Base-by-base conservation (phyloP, 2,797 vertebrate genomes). In the Allobates femoralis region DNA sequence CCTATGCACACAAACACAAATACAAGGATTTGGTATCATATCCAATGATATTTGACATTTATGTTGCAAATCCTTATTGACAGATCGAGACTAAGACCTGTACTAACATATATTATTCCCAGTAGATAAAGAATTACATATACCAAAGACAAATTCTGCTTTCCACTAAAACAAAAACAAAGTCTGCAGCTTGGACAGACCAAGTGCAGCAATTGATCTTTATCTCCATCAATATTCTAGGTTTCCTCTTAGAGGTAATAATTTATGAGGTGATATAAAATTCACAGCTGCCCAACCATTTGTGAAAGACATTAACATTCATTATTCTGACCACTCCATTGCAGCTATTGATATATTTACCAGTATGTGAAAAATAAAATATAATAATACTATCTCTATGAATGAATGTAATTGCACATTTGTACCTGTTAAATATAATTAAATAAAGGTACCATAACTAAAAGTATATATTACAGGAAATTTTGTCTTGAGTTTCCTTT, bases 241-340 rank as follows among this genome's bases (percentile, higher is more conserved):
- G 21, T 15, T 71, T 46, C 67, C 67, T n/a, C 67, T 46, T 14
- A 23, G 19, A 71, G 19, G 67, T 46, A 71, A 71, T 71, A 71
- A 71, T 71, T 41, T 41, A 71, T 71, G 67, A 71, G 34, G 67
- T n/a, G 37, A 71, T 71, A 46, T 41, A 71, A 71, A 41, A 71
- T 71, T 71, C 67, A 71, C 67, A 71, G 19, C 67, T 71, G 67
- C 8, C 34, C 19, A 71, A 41, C 67, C 67, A 41, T 46, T 71
- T 71, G 34, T 41, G 21, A 71, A 71, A 12, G 34, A 71, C 67
- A 71, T 41, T 71, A 71, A 71, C 34, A 71, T 41, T 41, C 37
- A 71, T 71, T 71, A 71, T 23, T 71, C 19, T 23, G 15, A 66
- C 16, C 30, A 71, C 32, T 41, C 19, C 67, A 71, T 37, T 18